Evolutionary conservation across 1,140 invertebrate species (phyloP).

Genomic region (Trissolcus basalis): DNA sequence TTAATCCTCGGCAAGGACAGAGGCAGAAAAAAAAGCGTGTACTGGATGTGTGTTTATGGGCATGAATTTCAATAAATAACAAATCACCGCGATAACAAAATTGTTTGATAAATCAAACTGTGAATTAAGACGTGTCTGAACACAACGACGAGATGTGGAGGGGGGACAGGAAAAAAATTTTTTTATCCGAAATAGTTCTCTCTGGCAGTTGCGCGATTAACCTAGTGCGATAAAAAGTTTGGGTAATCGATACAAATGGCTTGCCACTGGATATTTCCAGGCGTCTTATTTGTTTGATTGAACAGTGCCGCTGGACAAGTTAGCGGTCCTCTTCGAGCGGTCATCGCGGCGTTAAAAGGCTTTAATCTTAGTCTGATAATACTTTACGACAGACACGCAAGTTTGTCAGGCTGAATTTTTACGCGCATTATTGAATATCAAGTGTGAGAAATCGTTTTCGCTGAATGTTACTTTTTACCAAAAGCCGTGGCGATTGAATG

Average conservation of each 20-base stretch:
- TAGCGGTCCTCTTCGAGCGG: slow-evolving; percentile 37
- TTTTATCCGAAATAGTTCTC: slow-evolving; percentile 49
- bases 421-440: slow-evolving; percentile 56
- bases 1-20: too few relatives aligned
- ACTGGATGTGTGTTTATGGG: background rate
- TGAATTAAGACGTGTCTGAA: slow-evolving; percentile 63
- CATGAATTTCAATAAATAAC: slow-evolving; percentile 40
- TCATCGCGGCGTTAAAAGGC: slow-evolving; percentile 43
- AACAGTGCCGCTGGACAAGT: slow-evolving; percentile 39
- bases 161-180: slow-evolving; percentile 22
- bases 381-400: slow-evolving; percentile 44
- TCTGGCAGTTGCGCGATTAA: slow-evolving; percentile 46
- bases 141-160: background rate
- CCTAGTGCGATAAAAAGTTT: slow-evolving; percentile 61
- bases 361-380: slow-evolving; percentile 44
- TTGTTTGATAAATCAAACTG: slow-evolving; percentile 26
- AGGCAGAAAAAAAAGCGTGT: too few relatives aligned
- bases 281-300: slow-evolving; percentile 50
- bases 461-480: slow-evolving; percentile 29
- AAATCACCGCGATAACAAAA: slow-evolving; percentile 26
- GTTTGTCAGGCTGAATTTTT: slow-evolving; percentile 50
- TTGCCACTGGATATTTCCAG: slow-evolving; percentile 42
- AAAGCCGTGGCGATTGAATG: slow-evolving; percentile 32
- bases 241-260: slow-evolving; percentile 62
- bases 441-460: slow-evolving; percentile 55